A percentile compares a stretch with the other conserved stretches of the same genome.
phyloP scores from a whole-genome alignment of 2,797 vertebrate genomes.

The Typhlichthys subterraneus region DNA sequence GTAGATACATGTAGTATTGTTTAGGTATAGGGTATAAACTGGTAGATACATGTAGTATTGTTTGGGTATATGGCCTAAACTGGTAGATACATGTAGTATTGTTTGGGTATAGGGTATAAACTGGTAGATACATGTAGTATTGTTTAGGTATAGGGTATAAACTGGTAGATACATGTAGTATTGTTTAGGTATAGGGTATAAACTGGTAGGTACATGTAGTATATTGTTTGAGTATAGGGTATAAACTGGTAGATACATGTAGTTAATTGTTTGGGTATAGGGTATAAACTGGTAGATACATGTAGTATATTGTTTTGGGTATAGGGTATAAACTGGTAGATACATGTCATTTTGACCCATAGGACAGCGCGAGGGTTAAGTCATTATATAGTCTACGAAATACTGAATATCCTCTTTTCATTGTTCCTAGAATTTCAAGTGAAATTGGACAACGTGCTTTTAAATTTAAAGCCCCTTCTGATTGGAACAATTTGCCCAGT shows the following conservation, averaged over 20 bases:
- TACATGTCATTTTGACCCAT: too few relatives aligned
- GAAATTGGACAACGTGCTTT: too few relatives aligned
- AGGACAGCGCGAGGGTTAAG: too few relatives aligned
- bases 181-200: slow-evolving; percentile 7
- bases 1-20: background rate
- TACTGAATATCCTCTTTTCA: too few relatives aligned
- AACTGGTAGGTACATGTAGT: background rate
- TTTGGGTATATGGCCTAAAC: background rate
- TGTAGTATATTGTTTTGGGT: slow-evolving; percentile 15
- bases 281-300: too few relatives aligned
- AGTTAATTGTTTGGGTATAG: background rate
- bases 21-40: background rate
- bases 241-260: too few relatives aligned
- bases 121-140: background rate
- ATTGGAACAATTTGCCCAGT: too few relatives aligned
- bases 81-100: background rate
- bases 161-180: background rate
- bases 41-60: background rate
- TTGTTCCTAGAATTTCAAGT: too few relatives aligned
- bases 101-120: slow-evolving; percentile 10
- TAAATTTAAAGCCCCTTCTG: too few relatives aligned
- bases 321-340: too few relatives aligned
- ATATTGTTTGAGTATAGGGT: slow-evolving; percentile 15
- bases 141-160: slow-evolving; percentile 10
- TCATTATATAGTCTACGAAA: too few relatives aligned